Evolutionary conservation across 2,113 vertebrate genomes (phyloP).

Genomic region (Barbus barbus): DNA sequence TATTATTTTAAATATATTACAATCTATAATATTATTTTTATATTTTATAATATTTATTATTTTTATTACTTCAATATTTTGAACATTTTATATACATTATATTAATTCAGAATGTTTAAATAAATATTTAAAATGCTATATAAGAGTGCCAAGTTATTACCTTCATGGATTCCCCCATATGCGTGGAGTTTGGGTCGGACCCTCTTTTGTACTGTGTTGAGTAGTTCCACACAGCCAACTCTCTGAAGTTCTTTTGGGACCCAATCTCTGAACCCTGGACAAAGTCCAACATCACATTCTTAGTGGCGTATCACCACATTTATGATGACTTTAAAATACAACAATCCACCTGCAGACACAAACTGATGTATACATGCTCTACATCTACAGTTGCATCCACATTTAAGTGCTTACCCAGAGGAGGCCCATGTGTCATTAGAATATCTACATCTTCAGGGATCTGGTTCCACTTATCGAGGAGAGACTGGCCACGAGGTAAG

Average conservation of each 20-base stretch:
- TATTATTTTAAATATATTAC: not conserved
- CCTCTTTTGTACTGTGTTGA: constrained; percentile 88
- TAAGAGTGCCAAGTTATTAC: constrained; percentile 57
- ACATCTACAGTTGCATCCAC: not conserved
- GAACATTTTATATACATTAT: not conserved
- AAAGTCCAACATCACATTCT: not conserved
- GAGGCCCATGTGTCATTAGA: constrained; percentile 91
- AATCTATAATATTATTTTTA: not conserved
- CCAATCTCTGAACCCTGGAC: constrained; percentile 89
- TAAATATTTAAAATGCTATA: no score
- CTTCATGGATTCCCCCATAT: constrained; percentile 89
- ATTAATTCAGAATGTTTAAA: not conserved
- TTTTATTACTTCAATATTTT: not conserved
- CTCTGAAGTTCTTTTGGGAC: constrained; percentile 90
- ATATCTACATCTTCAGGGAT: constrained; percentile 90
- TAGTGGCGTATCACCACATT: not conserved
- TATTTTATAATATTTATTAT: no score
- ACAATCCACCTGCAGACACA: constrained; percentile 12
- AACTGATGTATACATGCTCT: not conserved
- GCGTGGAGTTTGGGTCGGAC: constrained; percentile 88
- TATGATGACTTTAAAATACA: not conserved
- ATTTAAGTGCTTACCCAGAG: constrained; percentile 77
- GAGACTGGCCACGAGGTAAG: constrained; percentile 88
- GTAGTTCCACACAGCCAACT: constrained; percentile 87
- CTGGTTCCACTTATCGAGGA: constrained; percentile 93